Conservation (phyloP, 2,888 invertebrate species). For the Rotaria sp. region DNA sequence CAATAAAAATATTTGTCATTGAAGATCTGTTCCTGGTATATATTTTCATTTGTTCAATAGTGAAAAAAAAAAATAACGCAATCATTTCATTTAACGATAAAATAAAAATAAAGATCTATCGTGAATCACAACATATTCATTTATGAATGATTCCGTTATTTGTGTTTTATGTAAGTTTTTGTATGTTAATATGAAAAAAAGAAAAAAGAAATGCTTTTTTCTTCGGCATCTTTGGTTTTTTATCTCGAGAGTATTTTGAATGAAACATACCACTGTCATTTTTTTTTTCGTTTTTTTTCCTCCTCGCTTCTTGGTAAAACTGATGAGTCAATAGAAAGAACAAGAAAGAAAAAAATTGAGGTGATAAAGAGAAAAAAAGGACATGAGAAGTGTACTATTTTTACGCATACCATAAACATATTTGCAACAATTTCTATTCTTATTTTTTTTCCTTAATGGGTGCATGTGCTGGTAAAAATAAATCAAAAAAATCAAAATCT, state of each 20-base stretch:
- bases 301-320: background rate
- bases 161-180: no score
- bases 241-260: background rate
- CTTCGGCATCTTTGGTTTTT: background rate
- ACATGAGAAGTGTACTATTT: background rate
- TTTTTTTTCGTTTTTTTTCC: background rate
- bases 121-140: no score
- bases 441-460: background rate
- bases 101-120: no score
- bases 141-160: no score
- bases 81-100: no score
- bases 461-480: background rate
- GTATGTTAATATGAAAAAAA: no score
- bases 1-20: background rate
- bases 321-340: background rate
- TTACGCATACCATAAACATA: background rate
- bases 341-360: background rate
- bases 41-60: no score
- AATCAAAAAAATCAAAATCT: background rate
- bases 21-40: background rate
- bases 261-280: background rate
- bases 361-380: background rate
- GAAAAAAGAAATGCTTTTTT: background rate
- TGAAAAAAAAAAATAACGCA: no score
- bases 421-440: background rate